phyloP scores from a whole-genome alignment of 2,113 vertebrate genomes.

The Sinocyclocheilus anophthalmus region DNA sequence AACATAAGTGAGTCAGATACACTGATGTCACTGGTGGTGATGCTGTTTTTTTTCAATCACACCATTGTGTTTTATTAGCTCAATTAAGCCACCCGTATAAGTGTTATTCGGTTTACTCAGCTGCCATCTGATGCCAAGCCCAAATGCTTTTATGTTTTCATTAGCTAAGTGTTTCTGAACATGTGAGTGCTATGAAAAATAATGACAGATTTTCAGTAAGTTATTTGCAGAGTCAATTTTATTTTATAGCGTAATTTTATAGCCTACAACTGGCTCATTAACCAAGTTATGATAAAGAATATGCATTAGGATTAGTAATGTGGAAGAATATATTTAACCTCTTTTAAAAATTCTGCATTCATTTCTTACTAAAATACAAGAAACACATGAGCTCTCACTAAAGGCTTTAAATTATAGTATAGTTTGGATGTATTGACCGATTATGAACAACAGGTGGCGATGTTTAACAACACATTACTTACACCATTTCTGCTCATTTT shows the following conservation, averaged over 20 bases:
- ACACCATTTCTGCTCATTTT: background rate
- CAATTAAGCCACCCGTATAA: background rate
- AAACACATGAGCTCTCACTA: background rate
- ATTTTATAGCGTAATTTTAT: background rate
- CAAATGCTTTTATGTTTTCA: slow-evolving; percentile 2
- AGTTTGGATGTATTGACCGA: background rate
- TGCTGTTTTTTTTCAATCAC: background rate
- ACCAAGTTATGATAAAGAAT: background rate
- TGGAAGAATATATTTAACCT: background rate
- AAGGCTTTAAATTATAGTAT: background rate
- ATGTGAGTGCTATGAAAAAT: background rate
- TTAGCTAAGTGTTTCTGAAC: slow-evolving; percentile 17
- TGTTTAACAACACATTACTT: background rate
- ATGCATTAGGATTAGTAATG: background rate
- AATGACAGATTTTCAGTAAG: background rate
- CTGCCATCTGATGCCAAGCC: background rate
- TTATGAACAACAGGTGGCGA: slow-evolving; percentile 41
- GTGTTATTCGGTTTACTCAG: slow-evolving; percentile 4
- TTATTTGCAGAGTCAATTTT: background rate
- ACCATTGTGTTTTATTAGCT: background rate
- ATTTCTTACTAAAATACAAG: background rate
- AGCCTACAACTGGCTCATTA: background rate
- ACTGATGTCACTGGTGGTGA: background rate
- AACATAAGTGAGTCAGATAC: background rate
- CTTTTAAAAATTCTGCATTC: background rate